Evolutionary conservation across 2,113 vertebrate species (phyloP).

Genomic region (Lepidothrix coronata): DNA sequence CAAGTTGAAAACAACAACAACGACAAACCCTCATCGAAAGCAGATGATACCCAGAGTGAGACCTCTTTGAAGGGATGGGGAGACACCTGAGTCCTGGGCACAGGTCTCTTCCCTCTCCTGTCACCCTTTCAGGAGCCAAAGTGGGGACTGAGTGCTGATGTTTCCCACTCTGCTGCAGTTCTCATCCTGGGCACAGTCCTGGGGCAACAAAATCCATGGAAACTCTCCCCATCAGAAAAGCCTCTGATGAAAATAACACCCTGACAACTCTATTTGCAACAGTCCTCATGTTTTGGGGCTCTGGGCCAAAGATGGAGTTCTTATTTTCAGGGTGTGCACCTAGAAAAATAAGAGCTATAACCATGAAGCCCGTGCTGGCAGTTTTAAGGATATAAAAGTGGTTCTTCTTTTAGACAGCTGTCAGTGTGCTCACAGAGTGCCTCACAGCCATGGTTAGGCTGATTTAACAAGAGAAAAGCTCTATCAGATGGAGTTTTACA

Average conservation of each 20-base stretch:
- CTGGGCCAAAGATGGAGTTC: not conserved
- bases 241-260: accelerated
- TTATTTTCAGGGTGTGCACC: not conserved
- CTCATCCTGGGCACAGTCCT: not conserved
- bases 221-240: not conserved
- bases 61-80: accelerated
- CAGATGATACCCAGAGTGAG: not conserved
- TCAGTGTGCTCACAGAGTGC: not conserved
- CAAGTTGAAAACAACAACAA: no score
- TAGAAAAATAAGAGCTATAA: not conserved
- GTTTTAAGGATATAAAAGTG: not conserved
- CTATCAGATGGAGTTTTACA: not conserved
- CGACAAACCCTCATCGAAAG: not conserved
- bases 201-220: not conserved
- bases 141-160: not conserved
- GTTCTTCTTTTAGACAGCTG: not conserved
- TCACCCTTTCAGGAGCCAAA: not conserved
- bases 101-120: not conserved
- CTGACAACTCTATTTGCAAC: not conserved
- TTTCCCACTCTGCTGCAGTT: not conserved
- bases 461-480: not conserved
- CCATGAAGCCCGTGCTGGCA: not conserved
- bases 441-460: not conserved
- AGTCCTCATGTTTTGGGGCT: not conserved
- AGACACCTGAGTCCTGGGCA: no score